Percentiles rank a stretch among this genome's conserved stretches.
Conservation (phyloP, 2,113 vertebrate genomes). For the Epinephelus fuscoguttatus region DNA sequence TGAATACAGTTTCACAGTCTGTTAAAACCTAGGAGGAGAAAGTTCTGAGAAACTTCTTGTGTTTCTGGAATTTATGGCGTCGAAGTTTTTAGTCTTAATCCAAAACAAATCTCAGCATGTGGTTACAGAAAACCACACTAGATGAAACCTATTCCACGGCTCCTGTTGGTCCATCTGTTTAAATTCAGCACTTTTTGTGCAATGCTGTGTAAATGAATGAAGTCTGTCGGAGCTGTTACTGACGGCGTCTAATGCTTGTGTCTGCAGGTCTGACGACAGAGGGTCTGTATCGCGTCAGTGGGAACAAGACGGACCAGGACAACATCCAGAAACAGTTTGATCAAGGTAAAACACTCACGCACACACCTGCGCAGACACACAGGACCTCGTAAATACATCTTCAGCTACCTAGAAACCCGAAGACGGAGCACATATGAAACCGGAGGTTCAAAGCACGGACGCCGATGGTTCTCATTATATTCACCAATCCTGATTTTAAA, state of each 20-base stretch:
- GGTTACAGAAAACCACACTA: conserved; percentile 13
- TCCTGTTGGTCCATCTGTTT: conserved; percentile 2
- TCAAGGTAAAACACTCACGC: conserved; percentile 65
- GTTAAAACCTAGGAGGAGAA: not conserved
- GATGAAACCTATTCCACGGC: not conserved
- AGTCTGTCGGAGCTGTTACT: not conserved
- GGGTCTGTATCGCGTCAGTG: conserved; percentile 76
- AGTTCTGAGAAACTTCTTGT: not conserved
- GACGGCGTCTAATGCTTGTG: conserved; percentile 21
- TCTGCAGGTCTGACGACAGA: conserved; percentile 77
- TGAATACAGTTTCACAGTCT: not conserved
- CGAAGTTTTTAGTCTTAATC: not conserved
- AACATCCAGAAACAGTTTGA: conserved; percentile 83
- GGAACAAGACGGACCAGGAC: conserved; percentile 83
- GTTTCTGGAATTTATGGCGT: not conserved
- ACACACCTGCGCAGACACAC: not conserved
- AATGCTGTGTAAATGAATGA: not conserved
- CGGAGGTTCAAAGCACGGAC: conserved; percentile 5
- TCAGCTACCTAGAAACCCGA: not conserved
- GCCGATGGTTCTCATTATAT: conserved; percentile 1
- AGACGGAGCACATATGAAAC: not conserved
- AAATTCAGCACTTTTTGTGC: not conserved
- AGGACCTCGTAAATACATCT: not conserved
- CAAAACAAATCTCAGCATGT: not conserved
- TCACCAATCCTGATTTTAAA: conserved; percentile 10